Base-by-base conservation (phyloP, 2,113 vertebrate species). In the Aegithalos caudatus region DNA sequence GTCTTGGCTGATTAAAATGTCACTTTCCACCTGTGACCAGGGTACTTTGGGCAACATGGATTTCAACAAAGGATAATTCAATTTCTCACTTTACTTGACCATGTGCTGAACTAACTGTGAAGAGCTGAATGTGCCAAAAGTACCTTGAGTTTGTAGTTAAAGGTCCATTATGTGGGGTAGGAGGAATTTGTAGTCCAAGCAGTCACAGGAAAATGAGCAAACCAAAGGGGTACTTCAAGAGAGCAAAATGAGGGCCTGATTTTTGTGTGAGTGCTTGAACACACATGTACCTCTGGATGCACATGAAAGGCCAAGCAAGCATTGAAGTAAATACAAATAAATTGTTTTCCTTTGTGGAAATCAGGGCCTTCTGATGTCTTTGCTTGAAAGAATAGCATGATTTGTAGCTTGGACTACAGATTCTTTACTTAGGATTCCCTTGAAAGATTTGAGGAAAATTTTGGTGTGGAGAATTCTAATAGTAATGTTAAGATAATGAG, bases 261-360 rank as follows among this genome's bases (percentile, higher is more conserved):
- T 90, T 87, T 61, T 2, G 2, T 25, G 28, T 51, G 44, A 71
- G 19, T 66, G 60, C 28, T 57, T 66, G 31, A 54, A 37, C 28
- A 78, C 12, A 2, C 1, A 0, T 42, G 37, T n/a, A 48, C 29
- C 25, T 66, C 11, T 22, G 29, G n/a, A 70, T 35, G 29, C 14
- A 44, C 10, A 10, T 0, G 2, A 62, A 70, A 82, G 7, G 11
- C 25, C 25, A 82, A 76, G n/a, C 7, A 81, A 73, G 10, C 27
- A 9, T 0, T 31, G 42, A 84, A 18, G 14, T 22, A 61, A 74
- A 73, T 66, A 21, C 35, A 64, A 2, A 71, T 33, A 74, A 54
- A 72, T 10, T 1, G 3, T 45, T 72, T 76, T 22, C 15, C 31
- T 70, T 40, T 54, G 28, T 56, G 48, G 56, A 87, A 88, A 60